Percentiles rank a stretch among this genome's conserved stretches.
phyloP scores from a whole-genome alignment of 1,140 invertebrate genomes.

The Drosophila ananassae region DNA sequence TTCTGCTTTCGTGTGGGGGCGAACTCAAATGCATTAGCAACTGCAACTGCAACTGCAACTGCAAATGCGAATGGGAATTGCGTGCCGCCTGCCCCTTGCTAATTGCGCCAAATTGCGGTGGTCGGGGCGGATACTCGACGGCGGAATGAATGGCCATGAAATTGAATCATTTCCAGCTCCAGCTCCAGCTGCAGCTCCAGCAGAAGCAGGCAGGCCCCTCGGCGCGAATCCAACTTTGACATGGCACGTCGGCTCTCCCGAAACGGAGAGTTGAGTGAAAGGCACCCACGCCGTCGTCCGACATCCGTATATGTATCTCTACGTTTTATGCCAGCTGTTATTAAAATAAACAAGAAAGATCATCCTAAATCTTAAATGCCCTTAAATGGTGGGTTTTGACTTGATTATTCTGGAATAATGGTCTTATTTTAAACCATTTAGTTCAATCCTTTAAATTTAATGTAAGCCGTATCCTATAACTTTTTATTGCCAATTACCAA shows the following conservation, averaged over 20 bases:
- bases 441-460: neutral
- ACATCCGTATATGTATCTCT: conserved; percentile 17
- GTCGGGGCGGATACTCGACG: conserved; percentile 9
- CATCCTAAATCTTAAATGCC: neutral
- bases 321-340: conserved; percentile 16
- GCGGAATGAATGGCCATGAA: conserved; percentile 71
- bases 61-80: conserved; percentile 30
- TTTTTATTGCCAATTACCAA: conserved; percentile 4
- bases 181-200: neutral
- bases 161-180: conserved; percentile 74
- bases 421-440: too few relatives aligned
- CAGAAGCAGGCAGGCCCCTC: conserved; percentile 32
- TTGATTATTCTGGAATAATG: too few relatives aligned
- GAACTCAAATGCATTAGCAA: neutral
- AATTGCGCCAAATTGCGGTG: conserved; percentile 65
- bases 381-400: neutral
- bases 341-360: conserved; percentile 3
- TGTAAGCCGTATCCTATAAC: neutral
- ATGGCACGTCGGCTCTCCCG: conserved; percentile 48
- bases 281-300: conserved; percentile 66
- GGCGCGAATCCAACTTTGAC: conserved; percentile 64
- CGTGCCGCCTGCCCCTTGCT: conserved; percentile 45
- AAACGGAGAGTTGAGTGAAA: conserved; percentile 59
- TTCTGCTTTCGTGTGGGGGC: conserved; percentile 45
- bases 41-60: conserved; percentile 3